phyloP scores from a whole-genome alignment of 2,797 vertebrate genomes.

The Morelia viridis region DNA sequence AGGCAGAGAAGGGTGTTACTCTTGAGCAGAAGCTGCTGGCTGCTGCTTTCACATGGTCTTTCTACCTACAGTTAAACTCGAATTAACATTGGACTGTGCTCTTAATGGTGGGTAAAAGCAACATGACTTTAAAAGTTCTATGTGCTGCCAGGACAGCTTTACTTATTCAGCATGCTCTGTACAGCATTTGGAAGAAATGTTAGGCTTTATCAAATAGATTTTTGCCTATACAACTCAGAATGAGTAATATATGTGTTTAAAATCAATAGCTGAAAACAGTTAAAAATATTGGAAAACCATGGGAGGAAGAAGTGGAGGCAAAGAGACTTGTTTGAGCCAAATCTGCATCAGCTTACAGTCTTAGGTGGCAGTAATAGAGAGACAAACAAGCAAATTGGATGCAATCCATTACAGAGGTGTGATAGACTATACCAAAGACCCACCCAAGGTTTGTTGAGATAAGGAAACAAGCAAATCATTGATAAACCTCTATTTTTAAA shows the following conservation, averaged over 20 bases:
- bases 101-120: not conserved
- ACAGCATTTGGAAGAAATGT: not conserved
- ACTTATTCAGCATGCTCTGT: not conserved
- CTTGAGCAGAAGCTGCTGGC: not conserved
- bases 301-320: not conserved
- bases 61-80: not conserved
- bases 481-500: not conserved
- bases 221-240: not conserved
- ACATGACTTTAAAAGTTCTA: not conserved
- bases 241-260: not conserved
- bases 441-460: not conserved
- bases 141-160: not conserved
- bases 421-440: not conserved
- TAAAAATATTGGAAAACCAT: not conserved
- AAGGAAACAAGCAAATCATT: not conserved
- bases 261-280: not conserved
- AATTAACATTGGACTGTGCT: not conserved
- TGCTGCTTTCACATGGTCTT: not conserved
- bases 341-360: not conserved
- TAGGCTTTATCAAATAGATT: not conserved
- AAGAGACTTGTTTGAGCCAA: not conserved
- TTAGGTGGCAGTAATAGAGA: not conserved
- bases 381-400: not conserved
- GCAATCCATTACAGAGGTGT: not conserved
- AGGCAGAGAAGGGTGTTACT: not conserved